These are phyloP conservation scores for Anarrhichthys ocellatus DNA, from an alignment of 2,113 vertebrate genomes.

Conservation along the genomic window DNA sequence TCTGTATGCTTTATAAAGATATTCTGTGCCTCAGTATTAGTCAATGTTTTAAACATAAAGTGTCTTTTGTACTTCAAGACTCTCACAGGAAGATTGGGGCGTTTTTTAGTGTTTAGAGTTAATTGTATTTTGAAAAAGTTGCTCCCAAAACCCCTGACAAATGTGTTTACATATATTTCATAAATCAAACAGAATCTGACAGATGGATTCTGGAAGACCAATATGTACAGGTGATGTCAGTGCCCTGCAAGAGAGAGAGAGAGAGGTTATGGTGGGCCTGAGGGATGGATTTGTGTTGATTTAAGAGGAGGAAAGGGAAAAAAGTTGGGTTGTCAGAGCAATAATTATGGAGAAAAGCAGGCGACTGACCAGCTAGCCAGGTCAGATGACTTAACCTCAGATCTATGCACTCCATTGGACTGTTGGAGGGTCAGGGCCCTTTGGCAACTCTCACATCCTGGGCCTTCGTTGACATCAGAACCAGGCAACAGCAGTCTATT, in stretches of 20 bases:
- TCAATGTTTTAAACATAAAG: slow-evolving; percentile 40
- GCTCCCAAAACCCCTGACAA: not conserved
- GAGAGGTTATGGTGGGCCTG: slow-evolving; percentile 39
- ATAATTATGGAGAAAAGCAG: slow-evolving; percentile 80
- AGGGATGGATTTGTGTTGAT: slow-evolving; percentile 66
- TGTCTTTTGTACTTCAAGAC: not conserved
- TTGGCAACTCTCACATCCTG: slow-evolving; percentile 58
- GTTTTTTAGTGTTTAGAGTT: not conserved
- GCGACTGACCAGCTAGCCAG: slow-evolving; percentile 58
- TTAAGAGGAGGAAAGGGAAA: slow-evolving; percentile 59
- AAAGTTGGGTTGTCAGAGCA: slow-evolving; percentile 75
- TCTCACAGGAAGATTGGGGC: not conserved
- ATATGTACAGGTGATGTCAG: slow-evolving; percentile 39
- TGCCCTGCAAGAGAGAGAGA: not conserved
- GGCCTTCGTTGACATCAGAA: slow-evolving; percentile 46
- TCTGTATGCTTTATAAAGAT: slow-evolving; percentile 6
- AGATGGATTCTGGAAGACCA: slow-evolving; percentile 30
- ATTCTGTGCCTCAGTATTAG: not conserved
- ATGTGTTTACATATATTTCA: slow-evolving; percentile 39
- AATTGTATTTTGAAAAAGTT: not conserved
- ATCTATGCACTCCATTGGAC: slow-evolving; percentile 84
- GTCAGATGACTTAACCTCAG: slow-evolving; percentile 86
- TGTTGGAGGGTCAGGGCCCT: slow-evolving; percentile 73
- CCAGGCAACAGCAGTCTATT: slow-evolving; percentile 9
- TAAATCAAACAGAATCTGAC: slow-evolving; percentile 53